Evolutionary conservation across 2,113 vertebrate genomes (phyloP).

Genomic region (Casuarius casuarius): DNA sequence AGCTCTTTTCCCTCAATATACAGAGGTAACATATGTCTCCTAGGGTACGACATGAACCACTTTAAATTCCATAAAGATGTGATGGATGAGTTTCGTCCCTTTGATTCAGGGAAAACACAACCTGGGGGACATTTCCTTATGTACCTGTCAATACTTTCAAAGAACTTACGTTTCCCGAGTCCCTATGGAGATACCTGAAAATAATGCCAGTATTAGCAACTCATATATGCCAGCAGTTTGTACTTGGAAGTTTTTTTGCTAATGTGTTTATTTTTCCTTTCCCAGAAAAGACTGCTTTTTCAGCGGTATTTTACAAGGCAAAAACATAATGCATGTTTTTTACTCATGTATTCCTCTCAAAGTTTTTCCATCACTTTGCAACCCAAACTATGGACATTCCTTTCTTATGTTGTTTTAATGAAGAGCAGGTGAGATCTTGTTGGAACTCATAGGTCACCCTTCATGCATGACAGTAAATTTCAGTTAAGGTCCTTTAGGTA

Average conservation of each 20-base stretch:
- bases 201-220: neutral
- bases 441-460: neutral
- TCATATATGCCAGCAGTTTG: neutral
- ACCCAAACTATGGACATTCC: neutral
- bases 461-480: neutral
- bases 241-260: neutral
- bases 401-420: neutral
- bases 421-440: neutral
- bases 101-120: neutral
- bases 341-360: neutral
- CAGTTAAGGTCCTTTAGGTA: neutral
- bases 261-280: neutral
- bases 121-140: accelerated
- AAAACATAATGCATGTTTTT: accelerated
- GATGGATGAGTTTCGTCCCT: neutral
- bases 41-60: neutral
- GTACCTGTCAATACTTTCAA: neutral
- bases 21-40: neutral
- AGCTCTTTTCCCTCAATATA: neutral
- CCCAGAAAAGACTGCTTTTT: neutral
- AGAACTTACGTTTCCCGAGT: accelerated
- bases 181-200: neutral
- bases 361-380: neutral
- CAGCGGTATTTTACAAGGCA: neutral
- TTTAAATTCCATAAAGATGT: neutral